Base-by-base conservation (phyloP, 2,888 invertebrate species). In the Syritta pipiens region DNA sequence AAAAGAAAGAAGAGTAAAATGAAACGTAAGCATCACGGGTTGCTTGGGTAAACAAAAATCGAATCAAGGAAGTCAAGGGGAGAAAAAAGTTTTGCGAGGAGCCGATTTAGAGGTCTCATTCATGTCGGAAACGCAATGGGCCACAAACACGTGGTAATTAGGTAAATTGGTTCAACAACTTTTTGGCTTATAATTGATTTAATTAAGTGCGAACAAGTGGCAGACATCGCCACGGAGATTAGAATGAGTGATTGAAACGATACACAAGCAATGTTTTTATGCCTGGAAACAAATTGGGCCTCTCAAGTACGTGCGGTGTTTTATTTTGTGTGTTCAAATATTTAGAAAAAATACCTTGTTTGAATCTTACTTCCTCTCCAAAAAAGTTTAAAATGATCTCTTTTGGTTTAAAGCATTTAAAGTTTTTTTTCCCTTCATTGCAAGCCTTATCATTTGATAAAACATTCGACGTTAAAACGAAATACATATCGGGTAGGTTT, bases 81-180 rank as follows among this genome's bases (percentile, higher is more conserved):
- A 57, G 22, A 62, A 74, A 59, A 74, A 67, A 69, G 46, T 60
- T 75, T 68, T 9, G 30, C 14, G 62, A 28, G 53, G 37, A 79
- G 63, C 46, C 79, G 62, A 74, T 49, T 59, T 22, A 30, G 67
- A 67, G 48, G 74, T 60, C 74, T 67, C 71, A 69, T 62, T 81
- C 62, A 55, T 68, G 55, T 75, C 57, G 37, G 55, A 20, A 71
- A 69, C 75, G 77, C 82, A 81, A 83, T 79, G 81, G 82, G 83
- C 69, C 82, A 83, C 82, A 81, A 86, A 84, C 86, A 86, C 86
- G 88, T 86, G 87, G 87, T 86, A 87, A 87, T 88, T 86, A 84
- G 87, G 84, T 86, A 86, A 87, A 88, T 87, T 88, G 87, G 87
- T 87, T 87, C 77, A 72, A 65, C 59, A 77, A 72, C 77, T 77